These are phyloP conservation scores for Lerista edwardsae DNA, from an alignment of 2,797 vertebrate genomes.

Conservation along the genomic window DNA sequence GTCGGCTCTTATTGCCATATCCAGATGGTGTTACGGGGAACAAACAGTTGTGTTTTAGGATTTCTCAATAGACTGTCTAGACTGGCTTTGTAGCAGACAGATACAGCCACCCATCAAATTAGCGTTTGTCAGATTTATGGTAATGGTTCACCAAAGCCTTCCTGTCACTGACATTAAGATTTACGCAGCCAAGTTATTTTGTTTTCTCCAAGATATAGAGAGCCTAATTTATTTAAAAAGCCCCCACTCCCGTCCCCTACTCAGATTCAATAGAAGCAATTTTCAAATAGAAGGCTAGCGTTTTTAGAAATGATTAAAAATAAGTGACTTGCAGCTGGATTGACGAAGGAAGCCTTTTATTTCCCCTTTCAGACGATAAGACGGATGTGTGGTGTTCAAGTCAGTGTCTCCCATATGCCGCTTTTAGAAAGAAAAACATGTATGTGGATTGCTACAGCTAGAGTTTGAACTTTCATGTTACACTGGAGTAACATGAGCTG, in stretches of 20 bases:
- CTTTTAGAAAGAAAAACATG: slow-evolving; percentile 84
- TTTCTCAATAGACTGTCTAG: slow-evolving; percentile 99
- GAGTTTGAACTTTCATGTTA: slow-evolving; percentile 88
- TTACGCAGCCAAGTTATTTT: slow-evolving; percentile 87
- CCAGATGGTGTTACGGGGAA: slow-evolving; percentile 97
- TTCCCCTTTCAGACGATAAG: slow-evolving; percentile 65
- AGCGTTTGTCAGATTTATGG: slow-evolving; percentile 99
- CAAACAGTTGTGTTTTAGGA: slow-evolving; percentile 96
- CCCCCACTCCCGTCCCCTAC: slow-evolving; percentile 3
- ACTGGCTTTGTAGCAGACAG: slow-evolving; percentile 99
- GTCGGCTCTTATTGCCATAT: slow-evolving; percentile 92
- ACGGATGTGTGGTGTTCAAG: slow-evolving; percentile 68
- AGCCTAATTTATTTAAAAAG: slow-evolving; percentile 72
- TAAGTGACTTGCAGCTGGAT: slow-evolving; percentile 56
- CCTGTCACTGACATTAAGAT: slow-evolving; percentile 99
- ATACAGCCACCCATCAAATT: slow-evolving; percentile 99
- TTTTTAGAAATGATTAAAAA: slow-evolving; percentile 46
- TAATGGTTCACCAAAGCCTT: slow-evolving; percentile 98
- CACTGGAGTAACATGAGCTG: slow-evolving; percentile 88
- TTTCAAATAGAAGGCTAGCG: slow-evolving; percentile 26
- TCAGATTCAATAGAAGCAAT: slow-evolving; percentile 51
- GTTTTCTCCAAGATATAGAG: slow-evolving; percentile 75
- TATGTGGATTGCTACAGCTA: slow-evolving; percentile 84
- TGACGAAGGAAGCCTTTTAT: slow-evolving; percentile 67
- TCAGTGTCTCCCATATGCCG: slow-evolving; percentile 79